phyloP scores from a whole-genome alignment of 2,888 invertebrate species.

The Aproaerema taeniolella region DNA sequence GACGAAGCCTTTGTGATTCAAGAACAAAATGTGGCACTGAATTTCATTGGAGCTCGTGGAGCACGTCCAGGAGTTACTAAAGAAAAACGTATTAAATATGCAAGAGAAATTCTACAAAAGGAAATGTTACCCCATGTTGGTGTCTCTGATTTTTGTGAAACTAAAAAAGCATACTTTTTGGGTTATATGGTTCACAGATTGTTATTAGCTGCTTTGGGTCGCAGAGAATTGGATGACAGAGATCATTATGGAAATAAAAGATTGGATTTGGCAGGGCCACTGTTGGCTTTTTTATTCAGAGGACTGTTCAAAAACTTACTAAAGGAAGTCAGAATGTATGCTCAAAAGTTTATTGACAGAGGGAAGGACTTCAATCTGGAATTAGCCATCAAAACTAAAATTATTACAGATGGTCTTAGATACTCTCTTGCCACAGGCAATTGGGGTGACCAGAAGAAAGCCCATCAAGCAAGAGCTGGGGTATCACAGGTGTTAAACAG shows the following conservation, averaged over 20 bases:
- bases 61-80: slow-evolving; percentile 98
- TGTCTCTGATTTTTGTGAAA: slow-evolving; percentile 99
- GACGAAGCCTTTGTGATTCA: slow-evolving; percentile 99
- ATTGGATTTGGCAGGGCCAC: slow-evolving; percentile 97
- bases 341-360: slow-evolving; percentile 98
- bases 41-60: slow-evolving; percentile 98
- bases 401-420: slow-evolving; percentile 97
- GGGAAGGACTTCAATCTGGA: slow-evolving; percentile 99
- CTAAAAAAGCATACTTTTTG: slow-evolving; percentile 98
- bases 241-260: slow-evolving; percentile 99
- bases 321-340: slow-evolving; percentile 98
- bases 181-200: slow-evolving; percentile 99
- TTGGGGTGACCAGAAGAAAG: slow-evolving; percentile 99
- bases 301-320: slow-evolving; percentile 96
- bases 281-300: slow-evolving; percentile 97
- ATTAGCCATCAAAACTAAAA: slow-evolving; percentile 96
- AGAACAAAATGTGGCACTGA: slow-evolving; percentile 98
- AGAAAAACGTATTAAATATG: slow-evolving; percentile 99
- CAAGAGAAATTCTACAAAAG: slow-evolving; percentile 98
- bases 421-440: slow-evolving; percentile 99
- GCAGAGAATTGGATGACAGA: slow-evolving; percentile 98
- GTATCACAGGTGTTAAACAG: slow-evolving; percentile 99
- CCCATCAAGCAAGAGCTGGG: slow-evolving; percentile 98
- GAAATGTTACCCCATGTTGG: slow-evolving; percentile 99
- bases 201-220: slow-evolving; percentile 93